These are phyloP conservation scores for Drosophila paramelanica DNA, from an alignment of 2,888 invertebrate species.

Conservation along the genomic window DNA sequence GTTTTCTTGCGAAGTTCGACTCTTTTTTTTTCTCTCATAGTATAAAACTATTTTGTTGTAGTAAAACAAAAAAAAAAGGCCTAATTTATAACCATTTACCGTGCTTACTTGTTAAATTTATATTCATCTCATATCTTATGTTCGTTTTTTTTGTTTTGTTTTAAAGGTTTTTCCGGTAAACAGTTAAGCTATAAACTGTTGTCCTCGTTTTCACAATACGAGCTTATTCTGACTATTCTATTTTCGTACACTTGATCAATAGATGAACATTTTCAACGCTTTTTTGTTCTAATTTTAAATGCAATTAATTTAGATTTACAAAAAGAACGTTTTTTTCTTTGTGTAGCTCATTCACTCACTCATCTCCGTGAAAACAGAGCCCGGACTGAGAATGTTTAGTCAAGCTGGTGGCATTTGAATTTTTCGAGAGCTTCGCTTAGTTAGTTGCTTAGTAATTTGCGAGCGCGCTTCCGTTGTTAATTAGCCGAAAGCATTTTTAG, in stretches of 20 bases:
- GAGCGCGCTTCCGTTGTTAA: conserved; percentile 52
- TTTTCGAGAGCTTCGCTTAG: conserved; percentile 17
- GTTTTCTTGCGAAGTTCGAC: too few species aligned
- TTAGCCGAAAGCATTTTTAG: conserved; percentile 34
- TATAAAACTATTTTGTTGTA: neutral
- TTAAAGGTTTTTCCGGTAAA: conserved; percentile 3
- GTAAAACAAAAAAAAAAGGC: neutral
- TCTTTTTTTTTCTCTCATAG: too few species aligned
- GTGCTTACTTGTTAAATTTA: neutral
- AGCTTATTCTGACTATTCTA: conserved; percentile 30
- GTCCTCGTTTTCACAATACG: neutral
- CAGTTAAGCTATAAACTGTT: neutral
- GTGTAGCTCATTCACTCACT: conserved; percentile 28
- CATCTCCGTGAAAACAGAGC: conserved; percentile 17
- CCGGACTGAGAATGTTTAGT: conserved; percentile 34
- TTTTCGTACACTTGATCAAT: conserved; percentile 59
- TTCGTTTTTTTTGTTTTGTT: neutral
- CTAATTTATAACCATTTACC: neutral
- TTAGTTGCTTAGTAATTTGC: conserved; percentile 57
- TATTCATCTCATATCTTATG: neutral
- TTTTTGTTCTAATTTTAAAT: conserved; percentile 57
- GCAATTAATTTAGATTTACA: conserved; percentile 63
- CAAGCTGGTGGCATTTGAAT: conserved; percentile 38
- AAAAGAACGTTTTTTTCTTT: conserved; percentile 30
- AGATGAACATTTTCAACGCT: conserved; percentile 32